A percentile compares a stretch with the other conserved stretches of the same genome.
phyloP scores from a whole-genome alignment of 2,888 invertebrate species.

The Pheosia tremula region DNA sequence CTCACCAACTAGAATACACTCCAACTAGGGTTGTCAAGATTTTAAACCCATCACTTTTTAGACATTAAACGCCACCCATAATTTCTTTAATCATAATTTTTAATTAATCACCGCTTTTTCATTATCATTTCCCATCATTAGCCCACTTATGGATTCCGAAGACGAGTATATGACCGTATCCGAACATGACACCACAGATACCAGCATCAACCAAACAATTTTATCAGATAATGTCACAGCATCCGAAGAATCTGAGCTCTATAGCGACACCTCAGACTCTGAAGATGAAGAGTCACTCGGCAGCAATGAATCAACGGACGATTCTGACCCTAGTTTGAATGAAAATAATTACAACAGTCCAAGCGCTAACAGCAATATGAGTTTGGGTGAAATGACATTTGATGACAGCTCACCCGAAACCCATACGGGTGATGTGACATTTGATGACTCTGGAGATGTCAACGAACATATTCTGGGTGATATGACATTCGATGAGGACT shows the following conservation, averaged over 20 bases:
- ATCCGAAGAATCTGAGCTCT: conserved; percentile 8
- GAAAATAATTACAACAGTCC: not conserved
- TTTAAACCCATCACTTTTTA: not conserved
- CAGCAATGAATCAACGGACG: not conserved
- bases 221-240: conserved; percentile 3
- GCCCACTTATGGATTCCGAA: conserved; percentile 20
- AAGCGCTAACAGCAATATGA: not conserved
- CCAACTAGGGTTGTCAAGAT: not conserved
- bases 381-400: not conserved
- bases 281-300: not conserved
- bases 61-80: not conserved
- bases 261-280: conserved; percentile 5
- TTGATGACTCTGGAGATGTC: not conserved
- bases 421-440: not conserved
- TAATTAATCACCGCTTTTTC: conserved; percentile 12
- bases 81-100: not conserved
- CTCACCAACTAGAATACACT: too few species aligned
- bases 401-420: too few species aligned
- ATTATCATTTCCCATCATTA: conserved; percentile 13
- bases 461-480: not conserved
- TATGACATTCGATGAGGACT: not conserved
- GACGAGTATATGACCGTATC: conserved; percentile 61
- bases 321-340: not conserved
- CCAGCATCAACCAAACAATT: conserved; percentile 47
- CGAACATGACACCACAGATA: conserved; percentile 65